Conservation (phyloP, 1,140 invertebrate species). For the Eumeta japonica region DNA sequence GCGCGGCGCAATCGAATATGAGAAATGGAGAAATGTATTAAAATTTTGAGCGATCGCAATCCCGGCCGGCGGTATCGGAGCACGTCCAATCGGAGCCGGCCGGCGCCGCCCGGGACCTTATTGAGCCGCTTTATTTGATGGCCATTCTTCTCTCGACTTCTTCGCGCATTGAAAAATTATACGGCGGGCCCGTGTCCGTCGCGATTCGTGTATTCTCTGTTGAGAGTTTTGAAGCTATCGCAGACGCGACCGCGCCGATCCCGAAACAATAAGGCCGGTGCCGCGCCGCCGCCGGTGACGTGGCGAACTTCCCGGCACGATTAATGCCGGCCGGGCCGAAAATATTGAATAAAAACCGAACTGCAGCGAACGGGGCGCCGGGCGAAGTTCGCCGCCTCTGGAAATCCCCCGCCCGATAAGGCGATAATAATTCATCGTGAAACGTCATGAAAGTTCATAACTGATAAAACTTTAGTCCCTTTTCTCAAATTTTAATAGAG, state of each 20-base stretch:
- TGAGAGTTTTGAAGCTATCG: conserved; percentile 48
- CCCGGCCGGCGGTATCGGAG: conserved; percentile 52
- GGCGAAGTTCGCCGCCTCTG: conserved; percentile 13
- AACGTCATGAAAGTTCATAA: conserved; percentile 53
- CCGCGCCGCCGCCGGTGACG: neutral
- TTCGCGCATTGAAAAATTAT: no score
- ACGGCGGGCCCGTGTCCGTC: no score
- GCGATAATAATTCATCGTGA: conserved; percentile 49
- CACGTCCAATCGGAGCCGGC: conserved; percentile 54
- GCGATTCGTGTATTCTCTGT: no score
- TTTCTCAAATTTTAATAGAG: conserved; percentile 52
- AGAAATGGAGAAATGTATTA: conserved; percentile 47
- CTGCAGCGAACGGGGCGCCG: neutral
- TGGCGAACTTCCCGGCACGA: neutral
- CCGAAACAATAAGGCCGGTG: neutral
- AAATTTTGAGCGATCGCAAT: conserved; percentile 48
- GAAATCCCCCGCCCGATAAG: conserved; percentile 37
- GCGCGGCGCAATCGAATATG: conserved; percentile 33
- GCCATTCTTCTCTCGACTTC: no score
- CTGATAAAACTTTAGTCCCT: conserved; percentile 51
- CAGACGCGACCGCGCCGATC: conserved; percentile 26
- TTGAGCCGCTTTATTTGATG: conserved; percentile 51
- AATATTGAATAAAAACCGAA: neutral
- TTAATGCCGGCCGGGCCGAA: neutral
- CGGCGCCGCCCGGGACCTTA: conserved; percentile 52